Base-by-base conservation (phyloP, 2,888 invertebrate species). In the Atethmia centrago region DNA sequence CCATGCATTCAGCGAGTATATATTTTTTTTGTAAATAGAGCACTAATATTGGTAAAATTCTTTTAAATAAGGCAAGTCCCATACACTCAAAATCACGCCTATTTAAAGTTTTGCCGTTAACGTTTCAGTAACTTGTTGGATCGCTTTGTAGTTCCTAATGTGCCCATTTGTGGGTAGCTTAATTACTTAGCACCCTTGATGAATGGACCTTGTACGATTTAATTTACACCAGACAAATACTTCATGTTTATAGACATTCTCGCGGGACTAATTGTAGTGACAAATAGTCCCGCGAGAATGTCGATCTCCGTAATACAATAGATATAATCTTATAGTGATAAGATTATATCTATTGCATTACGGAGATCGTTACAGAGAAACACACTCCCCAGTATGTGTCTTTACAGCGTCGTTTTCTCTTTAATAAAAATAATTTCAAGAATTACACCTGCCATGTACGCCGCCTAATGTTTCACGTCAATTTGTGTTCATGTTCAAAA, bases 121-220 rank as follows among this genome's bases (percentile, higher is more conserved):
- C 51, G 53, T 67, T 70, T 36, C 51, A 55, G 51, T 53, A 51
- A 58, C 62, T 67, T 51, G 56, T 71, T 40, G 51, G 71, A 56
- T 79, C 71, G 53, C 56, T 64, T 68, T 59, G 55, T 56, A 51
- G 58, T 59, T 66, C 40, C 82, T 77, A 67, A 79, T 72, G 69
- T 62, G 49, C 53, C 69, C 63, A 56, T 80, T 73, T 62, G 73
- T 42, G 59, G 62, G 71, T n/a, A n/a, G 47, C 55, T 79, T 81
- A 73, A 81, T 81, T 70, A 73, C 79, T 72, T 72, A 63, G 58
- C n/a, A 55, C 51, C 70, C 73, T 73, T 73, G 66, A 83, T 67
- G 36, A 64, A 83, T 72, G 62, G 49, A 64, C 73, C 73, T 70
- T 73, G 47, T 42, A 56, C 59, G 28, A 64, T 58, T 71, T 45